Conservation (phyloP, 2,888 invertebrate species). For the Cantharis nigra region DNA sequence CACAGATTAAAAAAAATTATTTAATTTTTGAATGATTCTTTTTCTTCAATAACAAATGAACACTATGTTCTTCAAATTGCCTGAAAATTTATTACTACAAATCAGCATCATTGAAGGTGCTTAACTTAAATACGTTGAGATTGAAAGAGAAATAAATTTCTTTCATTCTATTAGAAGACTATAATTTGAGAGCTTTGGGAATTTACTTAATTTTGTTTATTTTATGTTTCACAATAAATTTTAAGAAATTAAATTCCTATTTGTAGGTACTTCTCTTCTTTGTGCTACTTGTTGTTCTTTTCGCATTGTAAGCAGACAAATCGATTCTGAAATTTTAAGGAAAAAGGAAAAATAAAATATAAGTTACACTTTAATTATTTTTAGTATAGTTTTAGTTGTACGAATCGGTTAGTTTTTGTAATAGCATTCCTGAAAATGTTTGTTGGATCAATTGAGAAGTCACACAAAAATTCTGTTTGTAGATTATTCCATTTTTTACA, state of each 20-base stretch:
- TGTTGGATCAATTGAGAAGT: too few relatives aligned
- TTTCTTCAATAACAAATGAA: background rate
- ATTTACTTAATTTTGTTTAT: background rate
- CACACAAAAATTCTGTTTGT: too few relatives aligned
- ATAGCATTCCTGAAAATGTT: too few relatives aligned
- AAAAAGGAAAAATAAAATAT: too few relatives aligned
- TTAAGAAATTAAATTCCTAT: background rate
- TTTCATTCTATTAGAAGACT: background rate
- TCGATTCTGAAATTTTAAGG: background rate
- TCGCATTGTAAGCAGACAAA: background rate
- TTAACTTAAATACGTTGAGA: background rate
- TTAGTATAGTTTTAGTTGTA: too few relatives aligned
- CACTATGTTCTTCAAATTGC: background rate
- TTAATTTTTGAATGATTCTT: background rate
- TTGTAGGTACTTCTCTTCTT: background rate
- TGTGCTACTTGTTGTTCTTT: background rate
- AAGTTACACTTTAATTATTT: too few relatives aligned
- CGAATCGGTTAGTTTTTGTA: too few relatives aligned
- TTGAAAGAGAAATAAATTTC: background rate
- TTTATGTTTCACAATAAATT: background rate
- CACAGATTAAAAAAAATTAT: background rate
- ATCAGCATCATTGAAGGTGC: background rate
- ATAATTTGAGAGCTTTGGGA: background rate
- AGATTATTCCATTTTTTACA: too few relatives aligned
- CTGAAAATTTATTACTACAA: background rate